Conservation (phyloP, 2,113 vertebrate genomes). For the Osmerus eperlanus region DNA sequence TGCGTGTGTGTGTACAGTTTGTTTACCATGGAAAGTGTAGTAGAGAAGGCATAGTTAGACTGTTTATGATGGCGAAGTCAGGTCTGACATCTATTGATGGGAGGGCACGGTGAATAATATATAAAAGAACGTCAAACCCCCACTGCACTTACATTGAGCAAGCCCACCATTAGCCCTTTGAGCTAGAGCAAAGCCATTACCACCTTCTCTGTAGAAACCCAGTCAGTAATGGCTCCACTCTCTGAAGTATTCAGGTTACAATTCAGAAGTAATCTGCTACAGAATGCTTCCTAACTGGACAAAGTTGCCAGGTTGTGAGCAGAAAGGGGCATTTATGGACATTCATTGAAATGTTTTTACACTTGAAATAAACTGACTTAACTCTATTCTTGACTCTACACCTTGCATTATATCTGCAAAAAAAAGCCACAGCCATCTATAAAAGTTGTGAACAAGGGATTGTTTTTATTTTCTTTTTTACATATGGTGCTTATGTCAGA, state of each 20-base stretch:
- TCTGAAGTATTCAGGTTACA: not conserved
- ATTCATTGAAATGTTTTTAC: no score
- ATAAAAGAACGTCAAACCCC: not conserved
- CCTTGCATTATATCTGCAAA: no score
- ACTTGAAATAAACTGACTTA: no score
- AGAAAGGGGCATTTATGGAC: not conserved
- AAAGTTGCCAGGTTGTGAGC: not conserved
- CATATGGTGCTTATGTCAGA: not conserved
- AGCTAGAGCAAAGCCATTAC: conserved; percentile 7
- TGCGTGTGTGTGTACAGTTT: not conserved
- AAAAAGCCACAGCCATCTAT: no score
- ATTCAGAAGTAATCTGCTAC: not conserved
- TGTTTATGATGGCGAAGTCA: conserved; percentile 37
- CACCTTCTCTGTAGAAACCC: not conserved
- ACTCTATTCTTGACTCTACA: no score
- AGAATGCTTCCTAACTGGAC: not conserved
- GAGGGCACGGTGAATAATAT: conserved; percentile 18
- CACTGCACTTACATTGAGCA: not conserved
- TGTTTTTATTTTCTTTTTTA: no score
- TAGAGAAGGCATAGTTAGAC: conserved; percentile 24
- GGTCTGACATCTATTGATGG: conserved; percentile 19
- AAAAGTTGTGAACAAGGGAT: no score
- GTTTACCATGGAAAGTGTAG: not conserved
- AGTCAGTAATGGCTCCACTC: not conserved
- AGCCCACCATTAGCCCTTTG: conserved; percentile 5